Conservation (phyloP, 1,140 invertebrate genomes). For the Piezodorus guildinii region DNA sequence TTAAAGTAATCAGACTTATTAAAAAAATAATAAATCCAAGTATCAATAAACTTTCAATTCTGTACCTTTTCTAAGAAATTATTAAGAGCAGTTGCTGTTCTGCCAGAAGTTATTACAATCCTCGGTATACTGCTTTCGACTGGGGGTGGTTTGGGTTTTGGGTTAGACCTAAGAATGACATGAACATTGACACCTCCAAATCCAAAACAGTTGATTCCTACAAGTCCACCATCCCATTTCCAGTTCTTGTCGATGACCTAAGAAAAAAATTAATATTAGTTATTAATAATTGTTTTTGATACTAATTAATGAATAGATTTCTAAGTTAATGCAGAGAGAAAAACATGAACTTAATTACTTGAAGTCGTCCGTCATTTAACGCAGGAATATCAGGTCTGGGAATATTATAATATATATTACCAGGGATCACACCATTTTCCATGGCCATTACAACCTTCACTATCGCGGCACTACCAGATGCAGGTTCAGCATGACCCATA, state of each 20-base stretch:
- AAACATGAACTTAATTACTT: slow-evolving; percentile 36
- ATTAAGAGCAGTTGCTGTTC: slow-evolving; percentile 70
- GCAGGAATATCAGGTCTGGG: slow-evolving; percentile 85
- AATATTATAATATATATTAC: slow-evolving; percentile 75
- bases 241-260: slow-evolving; percentile 67
- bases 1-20: too few relatives aligned
- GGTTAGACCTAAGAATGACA: slow-evolving; percentile 67
- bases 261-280: background rate
- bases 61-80: slow-evolving; percentile 49
- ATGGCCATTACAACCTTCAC: slow-evolving; percentile 86
- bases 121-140: slow-evolving; percentile 44
- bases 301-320: too few relatives aligned
- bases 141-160: slow-evolving; percentile 47
- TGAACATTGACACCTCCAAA: slow-evolving; percentile 97
- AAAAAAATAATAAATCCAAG: background rate
- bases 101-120: slow-evolving; percentile 65
- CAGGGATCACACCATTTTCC: slow-evolving; percentile 74
- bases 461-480: slow-evolving; percentile 79
- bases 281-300: background rate
- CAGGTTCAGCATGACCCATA: slow-evolving; percentile 94
- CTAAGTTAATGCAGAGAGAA: too few relatives aligned
- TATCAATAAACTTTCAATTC: background rate
- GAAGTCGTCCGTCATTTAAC: slow-evolving; percentile 69
- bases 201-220: slow-evolving; percentile 90
- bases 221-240: slow-evolving; percentile 71